Evolutionary conservation across 2,113 vertebrate genomes (phyloP).

Genomic region (Tringa solitaria): DNA sequence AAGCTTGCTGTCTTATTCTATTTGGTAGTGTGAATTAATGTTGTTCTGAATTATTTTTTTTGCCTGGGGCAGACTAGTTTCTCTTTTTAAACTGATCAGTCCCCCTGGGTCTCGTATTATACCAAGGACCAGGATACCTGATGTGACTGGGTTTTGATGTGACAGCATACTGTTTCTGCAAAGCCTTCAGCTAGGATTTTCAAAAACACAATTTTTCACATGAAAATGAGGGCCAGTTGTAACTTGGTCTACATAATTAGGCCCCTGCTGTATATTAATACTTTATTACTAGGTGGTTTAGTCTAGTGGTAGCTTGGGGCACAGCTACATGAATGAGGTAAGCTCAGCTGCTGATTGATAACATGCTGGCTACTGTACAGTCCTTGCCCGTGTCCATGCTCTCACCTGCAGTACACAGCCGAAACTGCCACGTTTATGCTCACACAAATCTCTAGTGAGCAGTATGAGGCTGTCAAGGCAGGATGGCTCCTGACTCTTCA

Average conservation of each 20-base stretch:
- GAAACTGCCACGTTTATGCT: accelerated
- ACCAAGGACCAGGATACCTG: neutral
- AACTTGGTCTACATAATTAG: neutral
- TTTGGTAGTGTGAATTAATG: slow-evolving; percentile 30
- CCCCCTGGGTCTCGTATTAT: slow-evolving; percentile 13
- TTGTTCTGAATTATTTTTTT: slow-evolving; percentile 42
- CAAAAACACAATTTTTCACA: neutral
- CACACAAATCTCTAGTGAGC: neutral
- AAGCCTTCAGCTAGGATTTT: slow-evolving; percentile 35
- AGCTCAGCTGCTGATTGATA: neutral
- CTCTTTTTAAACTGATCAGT: slow-evolving; percentile 54
- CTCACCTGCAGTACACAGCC: neutral
- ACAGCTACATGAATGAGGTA: neutral
- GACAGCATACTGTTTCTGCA: neutral
- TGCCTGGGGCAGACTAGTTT: slow-evolving; percentile 14
- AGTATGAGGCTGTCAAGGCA: neutral
- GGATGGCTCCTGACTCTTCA: neutral
- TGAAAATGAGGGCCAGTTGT: slow-evolving; percentile 12
- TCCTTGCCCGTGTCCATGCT: accelerated
- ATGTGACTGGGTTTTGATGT: slow-evolving; percentile 45
- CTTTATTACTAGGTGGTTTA: slow-evolving; percentile 13
- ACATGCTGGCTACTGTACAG: neutral
- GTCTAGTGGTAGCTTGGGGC: neutral
- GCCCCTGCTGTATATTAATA: neutral
- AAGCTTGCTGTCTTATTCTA: neutral